Evolutionary conservation across 2,797 vertebrate species (phyloP), one percentile per base, ranked within the genome.

Genomic region (Momotus momota): DNA sequence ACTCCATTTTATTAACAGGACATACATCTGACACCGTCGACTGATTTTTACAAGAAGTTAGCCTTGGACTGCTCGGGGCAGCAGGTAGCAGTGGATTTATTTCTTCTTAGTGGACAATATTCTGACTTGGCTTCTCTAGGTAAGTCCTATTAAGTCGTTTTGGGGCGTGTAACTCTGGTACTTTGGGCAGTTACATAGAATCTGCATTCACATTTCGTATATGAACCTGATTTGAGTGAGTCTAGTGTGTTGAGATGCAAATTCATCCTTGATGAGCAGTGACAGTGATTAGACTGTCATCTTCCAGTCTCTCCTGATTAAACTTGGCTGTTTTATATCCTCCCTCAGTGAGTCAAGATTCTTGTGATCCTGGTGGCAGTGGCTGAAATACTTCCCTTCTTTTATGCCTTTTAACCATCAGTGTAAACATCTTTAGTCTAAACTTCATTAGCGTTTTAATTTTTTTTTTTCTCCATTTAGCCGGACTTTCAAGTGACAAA

Each of bases 11-110:
- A 19, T 95, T 95, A 83, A 94, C 96, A 99, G 99, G 99, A 99
- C 64, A 98, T 99, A 96, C 99, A 99, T 93, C 98, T 99, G 88
- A 99, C 99, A 31, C 99, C 99, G 67, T 99, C 99, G 0, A 99
- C 99, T 85, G 99, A 99, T 95, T 99, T 99, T 97, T 99, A 99
- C 96, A 99, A 99, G 98, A 99, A 99, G 96, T 97, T 99, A 97
- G 99, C 99, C 48, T 98, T 99, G 97, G 99, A 99, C 97, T 99
- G 99, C 97, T 99, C 99, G 7, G 99, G 99, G 46, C 99, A 99
- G 90, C 99, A 99, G 94, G 98, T 99, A 96, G 99, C 99, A 6
- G 99, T 99, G 65, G 99, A 99, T 96, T 98, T 99, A 90, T 99
- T 99, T 95, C 98, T 99, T 96, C 98, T 99, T 91, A 99, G 99